Base-by-base conservation (phyloP, 2,113 vertebrate genomes). In the Mesoclemmys tuberculata region DNA sequence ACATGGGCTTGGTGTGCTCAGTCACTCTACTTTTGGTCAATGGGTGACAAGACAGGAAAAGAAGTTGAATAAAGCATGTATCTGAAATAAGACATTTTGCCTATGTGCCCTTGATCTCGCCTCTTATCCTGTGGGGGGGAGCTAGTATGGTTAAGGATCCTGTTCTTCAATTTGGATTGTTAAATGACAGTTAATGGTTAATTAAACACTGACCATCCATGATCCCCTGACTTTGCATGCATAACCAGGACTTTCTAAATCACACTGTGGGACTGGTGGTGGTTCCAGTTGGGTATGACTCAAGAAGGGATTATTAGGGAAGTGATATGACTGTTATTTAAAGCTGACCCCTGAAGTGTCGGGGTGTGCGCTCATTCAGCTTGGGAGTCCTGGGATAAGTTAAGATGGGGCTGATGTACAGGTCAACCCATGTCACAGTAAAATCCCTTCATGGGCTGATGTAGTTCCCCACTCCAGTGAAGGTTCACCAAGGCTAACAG, bases 71-170 rank as follows among this genome's bases (percentile, higher is more conserved):
- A 94, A 90, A 85, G 38, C 16, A 0, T 71, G 49, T 16, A 48
- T 84, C 71, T 74, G 79, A 38, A 92, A 90, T 18, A 38, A 93
- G 84, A 93, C 6, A 49, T 91, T 95, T 88, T 90, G 64, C 71
- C 83, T 93, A 11, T 84, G 14, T 46, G 74, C 31, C 35, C 64
- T 92, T 80, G 44, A 10, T 90, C 74, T 75, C 82, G 90, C 21
- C n/a, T 71, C 18, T 38, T 71, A 21, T 16, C 82, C 95, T 80
- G 75, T 85, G 90, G 64, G 81, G 78, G 84, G 24, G 58, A 77
- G 29, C 78, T 9, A 10, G 29, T 61, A 13, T 77, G 82, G 10
- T 87, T 78, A 84, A 80, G 61, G 64, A 38, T 71, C 9, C 64
- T 38, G 64, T 71, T 38, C 61, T 88, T 84, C 85, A 56, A 82